Conservation (phyloP, 2,797 vertebrate species). For the Bradypodion ventrale region DNA sequence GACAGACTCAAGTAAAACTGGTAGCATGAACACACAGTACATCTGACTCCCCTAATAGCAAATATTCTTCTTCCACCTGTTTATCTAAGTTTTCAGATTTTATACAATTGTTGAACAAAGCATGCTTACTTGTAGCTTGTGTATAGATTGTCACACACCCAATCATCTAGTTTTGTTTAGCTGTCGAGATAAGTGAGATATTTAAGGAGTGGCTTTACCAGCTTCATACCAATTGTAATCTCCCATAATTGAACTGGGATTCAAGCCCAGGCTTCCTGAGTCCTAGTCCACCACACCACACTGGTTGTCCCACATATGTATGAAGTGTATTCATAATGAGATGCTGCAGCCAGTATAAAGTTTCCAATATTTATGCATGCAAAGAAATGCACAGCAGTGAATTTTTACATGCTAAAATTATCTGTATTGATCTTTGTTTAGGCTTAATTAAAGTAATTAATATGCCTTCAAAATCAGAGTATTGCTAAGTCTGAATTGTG, state of each 20-base stretch:
- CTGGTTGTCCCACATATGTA: not conserved
- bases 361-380: not conserved
- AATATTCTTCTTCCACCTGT: not conserved
- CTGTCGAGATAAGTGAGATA: too few relatives aligned
- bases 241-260: too few relatives aligned
- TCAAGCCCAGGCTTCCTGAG: too few relatives aligned
- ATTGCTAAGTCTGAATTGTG: not conserved
- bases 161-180: not conserved
- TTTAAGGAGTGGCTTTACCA: too few relatives aligned
- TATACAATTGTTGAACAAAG: not conserved
- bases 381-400: not conserved
- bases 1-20: not conserved
- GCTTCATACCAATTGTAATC: too few relatives aligned
- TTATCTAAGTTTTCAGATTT: not conserved
- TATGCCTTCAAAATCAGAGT: not conserved
- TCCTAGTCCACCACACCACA: too few relatives aligned
- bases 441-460: not conserved
- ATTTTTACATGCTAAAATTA: not conserved
- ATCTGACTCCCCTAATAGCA: not conserved
- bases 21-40: not conserved
- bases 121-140: not conserved
- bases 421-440: not conserved
- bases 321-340: not conserved
- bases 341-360: not conserved
- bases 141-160: not conserved